These are phyloP conservation scores for Calvadosia cruxmelitensis DNA, from an alignment of 30 jellyfish, hydroid and myxozoan species.

Conservation along the genomic window DNA sequence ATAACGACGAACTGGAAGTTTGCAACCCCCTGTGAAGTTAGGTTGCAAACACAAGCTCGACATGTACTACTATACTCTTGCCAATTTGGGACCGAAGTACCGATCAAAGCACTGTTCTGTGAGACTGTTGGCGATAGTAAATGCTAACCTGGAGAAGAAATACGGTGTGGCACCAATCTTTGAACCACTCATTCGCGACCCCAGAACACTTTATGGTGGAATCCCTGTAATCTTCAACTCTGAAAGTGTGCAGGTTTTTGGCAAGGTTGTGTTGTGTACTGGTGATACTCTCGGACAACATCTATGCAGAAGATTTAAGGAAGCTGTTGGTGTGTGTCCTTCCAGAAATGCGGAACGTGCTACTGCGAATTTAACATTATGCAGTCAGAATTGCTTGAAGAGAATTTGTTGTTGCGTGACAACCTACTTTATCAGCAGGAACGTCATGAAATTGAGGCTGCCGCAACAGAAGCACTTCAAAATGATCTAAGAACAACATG, in stretches of 20 bases:
- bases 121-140: constrained; percentile 23
- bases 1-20: too few species aligned
- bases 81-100: constrained; percentile 13
- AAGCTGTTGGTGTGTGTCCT: constrained; percentile 21
- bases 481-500: constrained; percentile 7
- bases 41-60: constrained; percentile 29
- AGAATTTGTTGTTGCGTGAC: constrained; percentile 6
- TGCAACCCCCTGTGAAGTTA: constrained; percentile 31
- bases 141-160: constrained; percentile 13
- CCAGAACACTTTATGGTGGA: constrained; percentile 7
- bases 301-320: constrained; percentile 23
- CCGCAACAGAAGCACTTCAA: constrained; percentile 8
- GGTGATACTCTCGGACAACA: constrained; percentile 31
- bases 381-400: constrained; percentile 18
- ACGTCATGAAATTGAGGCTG: constrained; percentile 21
- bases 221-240: background rate
- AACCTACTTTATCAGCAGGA: constrained; percentile 1
- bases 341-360: constrained; percentile 33
- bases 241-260: constrained; percentile 4
- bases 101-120: constrained; percentile 28
- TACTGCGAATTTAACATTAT: constrained; percentile 15
- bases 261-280: constrained; percentile 18
- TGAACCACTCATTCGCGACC: constrained; percentile 13
- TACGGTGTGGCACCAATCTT: constrained; percentile 16
- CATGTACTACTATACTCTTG: constrained; percentile 26